Base-by-base conservation (phyloP, 2,888 invertebrate species). In the Rhopalosiphum nymphaeae region DNA sequence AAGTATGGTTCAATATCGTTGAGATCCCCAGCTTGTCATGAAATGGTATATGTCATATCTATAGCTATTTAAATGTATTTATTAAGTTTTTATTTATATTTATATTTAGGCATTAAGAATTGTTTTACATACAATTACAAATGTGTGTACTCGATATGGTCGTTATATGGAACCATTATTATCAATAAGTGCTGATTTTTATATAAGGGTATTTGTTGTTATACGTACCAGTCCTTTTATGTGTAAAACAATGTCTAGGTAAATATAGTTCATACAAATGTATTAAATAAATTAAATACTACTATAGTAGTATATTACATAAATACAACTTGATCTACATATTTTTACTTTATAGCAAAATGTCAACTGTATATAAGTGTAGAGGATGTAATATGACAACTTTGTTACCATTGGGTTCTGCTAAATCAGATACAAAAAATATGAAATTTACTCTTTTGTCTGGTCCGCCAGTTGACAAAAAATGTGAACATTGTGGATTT, bases 141-240 rank as follows among this genome's bases (percentile, higher is more conserved):
- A 97, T 0, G 98, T 98, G 95, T 99, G 99, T 0, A 99, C 98
- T 95, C 97, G 98, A 57, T 99, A 99, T 96, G 98, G 98, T 9
- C 97, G 98, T 95, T 99, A 98, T 96, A 99, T 99, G 95, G 97
- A 97, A 86, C 99, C 99, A 0, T 95, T 99, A 87, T 96, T 99
- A 5, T 98, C 98, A 53, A 96, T 99, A 95, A 99, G 99, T 46
- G 98, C 98, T 0, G 99, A 99, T 96, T 99, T 99, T 96, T 99
- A 99, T 96, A 97, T 99, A 84, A 96, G 99, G 94, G 97, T 99
- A 21, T 99, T 99, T 96, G 98, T 99, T 1, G 97, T 97, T 95
- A 96, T 99, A 0, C 97, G 97, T 95, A 97, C 97, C 0, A 98
- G 99, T 78, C 98, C 98, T 92, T 96, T 97, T 86, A 97, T 97